Evolutionary conservation across 2,888 invertebrate species (phyloP), one percentile per base, ranked within the genome.

Genomic region (Magallana nippona): DNA sequence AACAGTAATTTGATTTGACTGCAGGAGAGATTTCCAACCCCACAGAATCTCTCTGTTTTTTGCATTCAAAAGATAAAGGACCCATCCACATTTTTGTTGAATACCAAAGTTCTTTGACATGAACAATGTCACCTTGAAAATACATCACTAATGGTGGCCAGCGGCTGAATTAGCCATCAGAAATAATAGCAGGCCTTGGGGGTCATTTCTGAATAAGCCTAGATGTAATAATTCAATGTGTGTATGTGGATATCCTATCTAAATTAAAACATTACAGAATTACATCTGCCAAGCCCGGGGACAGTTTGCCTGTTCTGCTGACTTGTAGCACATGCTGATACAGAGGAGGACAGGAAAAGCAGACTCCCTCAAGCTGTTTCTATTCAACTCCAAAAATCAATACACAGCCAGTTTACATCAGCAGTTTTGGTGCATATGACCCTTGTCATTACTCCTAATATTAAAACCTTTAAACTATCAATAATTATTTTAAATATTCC

Each of bases 241-340:
- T 71, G 71, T 71, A 71, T 22, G 22, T 71, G 71, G 71, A 71
- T 71, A 71, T 27, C 27, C 71, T 32, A 71, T 71, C 71, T 71
- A 71, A 71, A 71, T 71, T 71, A 27, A 71, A 71, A 71, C 71
- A 71, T 71, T 71, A 71, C 71, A 71, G 71, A 71, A 71, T 71
- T 71, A 71, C 71, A 71, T 71, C 71, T 71, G 71, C 32, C 71
- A 71, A 71, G 71, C 71, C 71, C 17, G 15, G 27, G 71, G 71
- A 32, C 13, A 32, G 15, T 71, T 32, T 71, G 71, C 71, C 27
- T 15, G 71, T 32, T 71, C 71, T 17, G n/a, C 17, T 60, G 60
- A 60, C 60, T 60, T 60, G 60, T 60, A 60, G 60, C 60, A 60
- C 60, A 60, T n/a, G 15, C 60, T 60, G 71, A 71, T 71, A 32